Base-by-base conservation (phyloP, 2,888 invertebrate genomes). In the Scrobipalpa atriplicella region DNA sequence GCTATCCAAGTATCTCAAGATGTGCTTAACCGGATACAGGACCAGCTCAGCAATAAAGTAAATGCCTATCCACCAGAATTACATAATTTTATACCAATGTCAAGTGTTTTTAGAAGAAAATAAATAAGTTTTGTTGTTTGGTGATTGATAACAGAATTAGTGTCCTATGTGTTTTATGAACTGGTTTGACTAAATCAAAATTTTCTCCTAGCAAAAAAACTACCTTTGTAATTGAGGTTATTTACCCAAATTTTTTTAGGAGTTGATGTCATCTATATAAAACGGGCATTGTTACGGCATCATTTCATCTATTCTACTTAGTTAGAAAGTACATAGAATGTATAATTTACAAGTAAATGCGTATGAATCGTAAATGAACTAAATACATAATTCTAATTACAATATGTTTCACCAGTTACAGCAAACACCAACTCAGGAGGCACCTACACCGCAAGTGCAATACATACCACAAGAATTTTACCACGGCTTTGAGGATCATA, bases 61-160 rank as follows among this genome's bases (percentile, higher is more conserved):
- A 89, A 82, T 81, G 75, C 80, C 81, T 74, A 9, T 52, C n/a
- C 58, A 58, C 76, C 76, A 82, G 76, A 82, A 91, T 92, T 92
- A 92, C 90, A 92, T 92, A 92, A 92, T 92, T 90, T 86, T 70
- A 81, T 71, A 82, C 85, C 89, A 90, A 88, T 90, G 90, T 90
- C 92, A 90, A 78, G 77, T 78, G 78, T 79, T 75, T 76, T 67
- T 82, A 77, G 73, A 78, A 75, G 75, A 80, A 79, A 78, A 76
- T 79, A 78, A 61, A 72, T 66, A 68, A 66, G 21, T 29, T 18
- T 62, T 63, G 58, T 69, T 39, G 16, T n/a, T 52, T 38, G 16
- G 16, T 47, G 16, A 29, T 29, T 47, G 16, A 29, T 29, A 62
- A 9, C n/a, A 29, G 43, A 21, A 29, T 7, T 29, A n/a, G 29